Conservation (phyloP, 1,140 invertebrate genomes). For the Idris sp. region DNA sequence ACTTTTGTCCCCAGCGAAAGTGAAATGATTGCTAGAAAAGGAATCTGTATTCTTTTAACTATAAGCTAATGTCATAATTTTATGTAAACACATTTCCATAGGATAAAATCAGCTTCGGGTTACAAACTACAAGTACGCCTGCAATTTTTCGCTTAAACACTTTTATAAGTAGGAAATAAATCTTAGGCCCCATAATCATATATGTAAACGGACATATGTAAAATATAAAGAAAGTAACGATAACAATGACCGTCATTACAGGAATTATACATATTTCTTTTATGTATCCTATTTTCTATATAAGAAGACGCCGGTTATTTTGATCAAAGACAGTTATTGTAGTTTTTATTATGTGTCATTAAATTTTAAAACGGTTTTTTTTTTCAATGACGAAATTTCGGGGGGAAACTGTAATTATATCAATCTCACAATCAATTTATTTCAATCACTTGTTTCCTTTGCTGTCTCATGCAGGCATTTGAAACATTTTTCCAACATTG, state of each 20-base stretch:
- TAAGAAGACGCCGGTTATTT: neutral
- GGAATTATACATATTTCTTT: conserved; percentile 6
- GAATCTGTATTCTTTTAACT: conserved; percentile 43
- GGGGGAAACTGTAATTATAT: conserved; percentile 1
- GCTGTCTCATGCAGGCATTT: neutral
- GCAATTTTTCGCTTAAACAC: conserved; percentile 45
- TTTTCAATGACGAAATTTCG: conserved; percentile 6
- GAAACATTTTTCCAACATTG: neutral
- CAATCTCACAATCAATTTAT: conserved; percentile 7
- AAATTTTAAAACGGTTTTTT: neutral
- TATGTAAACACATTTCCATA: conserved; percentile 24
- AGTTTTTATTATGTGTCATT: neutral
- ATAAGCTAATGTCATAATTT: conserved; percentile 50
- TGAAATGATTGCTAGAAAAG: conserved; percentile 52
- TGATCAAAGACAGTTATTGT: neutral
- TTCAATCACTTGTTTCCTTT: neutral
- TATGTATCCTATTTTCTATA: neutral
- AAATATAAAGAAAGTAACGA: conserved; percentile 14
- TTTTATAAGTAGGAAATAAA: conserved; percentile 38
- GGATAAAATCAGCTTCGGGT: conserved; percentile 29
- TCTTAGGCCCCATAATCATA: conserved; percentile 10
- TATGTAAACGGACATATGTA: conserved; percentile 3
- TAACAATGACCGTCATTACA: conserved; percentile 18
- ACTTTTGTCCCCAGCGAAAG: conserved; percentile 48
- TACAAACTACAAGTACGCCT: no score